These are phyloP conservation scores for Meteorus cinctellus DNA, from an alignment of 2,888 invertebrate species.

Conservation along the genomic window DNA sequence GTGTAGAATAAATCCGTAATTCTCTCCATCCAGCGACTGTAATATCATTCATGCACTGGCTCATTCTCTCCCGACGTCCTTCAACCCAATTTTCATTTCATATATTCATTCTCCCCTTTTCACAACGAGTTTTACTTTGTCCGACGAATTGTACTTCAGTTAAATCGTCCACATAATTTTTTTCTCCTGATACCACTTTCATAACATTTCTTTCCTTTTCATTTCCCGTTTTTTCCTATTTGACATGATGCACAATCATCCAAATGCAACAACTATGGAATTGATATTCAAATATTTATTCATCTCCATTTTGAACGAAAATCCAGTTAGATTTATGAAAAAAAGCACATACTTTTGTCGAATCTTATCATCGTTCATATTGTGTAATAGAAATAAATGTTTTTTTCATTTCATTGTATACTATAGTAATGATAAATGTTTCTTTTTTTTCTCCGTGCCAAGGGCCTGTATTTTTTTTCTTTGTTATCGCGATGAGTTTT, in stretches of 20 bases:
- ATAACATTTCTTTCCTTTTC: too few species aligned
- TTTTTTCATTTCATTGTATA: not conserved
- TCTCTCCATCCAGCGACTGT: conserved; percentile 13
- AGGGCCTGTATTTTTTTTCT: conserved; percentile 39
- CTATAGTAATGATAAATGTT: conserved; percentile 14
- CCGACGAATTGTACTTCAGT: not conserved
- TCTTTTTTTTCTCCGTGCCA: not conserved
- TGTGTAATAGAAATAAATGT: not conserved
- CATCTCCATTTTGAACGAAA: too few species aligned
- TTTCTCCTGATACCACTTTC: not conserved
- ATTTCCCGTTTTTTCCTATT: too few species aligned
- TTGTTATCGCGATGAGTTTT: conserved; percentile 27
- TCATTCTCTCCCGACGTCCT: not conserved
- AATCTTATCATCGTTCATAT: not conserved
- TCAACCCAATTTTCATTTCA: conserved; percentile 1
- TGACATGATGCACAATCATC: not conserved
- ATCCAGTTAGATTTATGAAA: too few species aligned
- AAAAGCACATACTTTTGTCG: not conserved
- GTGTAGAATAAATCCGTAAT: conserved; percentile 37
- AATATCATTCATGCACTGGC: not conserved
- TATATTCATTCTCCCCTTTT: not conserved
- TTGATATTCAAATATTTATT: not conserved
- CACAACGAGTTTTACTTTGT: not conserved
- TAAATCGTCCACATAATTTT: not conserved
- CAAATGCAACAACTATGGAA: not conserved